A percentile compares a stretch with the other conserved stretches of the same genome.
phyloP scores from a whole-genome alignment of 2,113 vertebrate species.

The Psophia crepitans region DNA sequence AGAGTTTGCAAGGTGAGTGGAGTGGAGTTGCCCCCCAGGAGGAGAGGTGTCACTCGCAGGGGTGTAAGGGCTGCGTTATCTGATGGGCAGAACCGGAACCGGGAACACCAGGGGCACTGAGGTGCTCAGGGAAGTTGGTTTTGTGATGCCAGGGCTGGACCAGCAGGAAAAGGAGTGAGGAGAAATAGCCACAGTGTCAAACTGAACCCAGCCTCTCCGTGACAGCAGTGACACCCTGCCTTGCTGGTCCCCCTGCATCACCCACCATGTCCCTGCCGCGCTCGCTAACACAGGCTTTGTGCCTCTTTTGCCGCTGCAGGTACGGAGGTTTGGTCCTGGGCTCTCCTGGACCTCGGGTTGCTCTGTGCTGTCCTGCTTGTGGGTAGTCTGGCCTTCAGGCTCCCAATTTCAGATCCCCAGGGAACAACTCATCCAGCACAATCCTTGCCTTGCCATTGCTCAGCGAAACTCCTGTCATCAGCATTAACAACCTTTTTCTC shows the following conservation, averaged over 20 bases:
- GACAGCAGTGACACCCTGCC: not conserved
- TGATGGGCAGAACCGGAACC: not conserved
- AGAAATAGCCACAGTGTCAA: not conserved
- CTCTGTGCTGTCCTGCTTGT: not conserved
- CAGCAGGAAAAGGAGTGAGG: not conserved
- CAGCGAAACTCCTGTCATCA: not conserved
- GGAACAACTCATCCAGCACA: not conserved
- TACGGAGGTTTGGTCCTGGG: not conserved
- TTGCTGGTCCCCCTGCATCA: not conserved
- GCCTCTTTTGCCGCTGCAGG: not conserved
- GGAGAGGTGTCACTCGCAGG: not conserved
- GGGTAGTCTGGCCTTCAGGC: not conserved
- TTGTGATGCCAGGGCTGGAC: not conserved
- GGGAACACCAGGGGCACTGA: not conserved
- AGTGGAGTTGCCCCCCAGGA: not conserved
- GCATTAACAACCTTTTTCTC: not conserved
- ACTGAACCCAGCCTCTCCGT: not conserved
- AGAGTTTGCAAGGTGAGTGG: not conserved
- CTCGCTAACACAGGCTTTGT: not conserved
- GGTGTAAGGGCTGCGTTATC: not conserved
- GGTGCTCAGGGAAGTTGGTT: not conserved
- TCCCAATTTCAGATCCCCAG: not conserved
- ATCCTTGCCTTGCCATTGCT: not conserved
- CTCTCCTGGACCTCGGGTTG: not conserved
- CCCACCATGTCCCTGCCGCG: fast-evolving